Percentiles rank a stretch among this genome's conserved stretches.
These are phyloP conservation scores for Saguinus midas DNA, from an alignment of 2,113 vertebrate genomes.

Conservation along the genomic window DNA sequence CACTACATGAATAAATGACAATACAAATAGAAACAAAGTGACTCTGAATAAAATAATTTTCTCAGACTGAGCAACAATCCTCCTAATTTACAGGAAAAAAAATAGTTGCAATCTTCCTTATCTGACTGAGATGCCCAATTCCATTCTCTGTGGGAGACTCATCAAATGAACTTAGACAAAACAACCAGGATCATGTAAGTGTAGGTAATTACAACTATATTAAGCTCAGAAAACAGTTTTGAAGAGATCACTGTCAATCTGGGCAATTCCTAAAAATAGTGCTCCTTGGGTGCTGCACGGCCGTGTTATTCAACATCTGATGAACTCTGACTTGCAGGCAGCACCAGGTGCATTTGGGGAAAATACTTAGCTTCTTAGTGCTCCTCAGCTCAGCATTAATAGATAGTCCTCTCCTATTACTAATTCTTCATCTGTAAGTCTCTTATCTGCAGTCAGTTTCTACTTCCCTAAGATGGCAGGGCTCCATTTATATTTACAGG, in stretches of 20 bases:
- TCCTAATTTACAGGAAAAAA: neutral
- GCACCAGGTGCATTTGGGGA: neutral
- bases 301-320: neutral
- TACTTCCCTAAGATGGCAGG: neutral
- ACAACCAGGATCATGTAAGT: neutral
- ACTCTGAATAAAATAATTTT: slow-evolving; percentile 14
- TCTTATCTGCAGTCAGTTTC: neutral
- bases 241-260: neutral
- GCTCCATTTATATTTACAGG: too few species aligned
- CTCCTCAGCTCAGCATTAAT: neutral
- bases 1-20: neutral
- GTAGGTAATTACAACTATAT: neutral
- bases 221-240: neutral
- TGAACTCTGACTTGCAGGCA: neutral
- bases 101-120: neutral
- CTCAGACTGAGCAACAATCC: neutral
- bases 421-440: neutral
- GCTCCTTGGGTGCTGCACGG: accelerated
- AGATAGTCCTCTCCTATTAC: neutral
- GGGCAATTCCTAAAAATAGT: neutral
- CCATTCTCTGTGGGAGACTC: neutral
- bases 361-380: neutral
- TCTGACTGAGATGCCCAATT: neutral
- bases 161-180: neutral
- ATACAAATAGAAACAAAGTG: neutral